These are phyloP conservation scores for Orussus abietinus DNA, from an alignment of 1,140 invertebrate genomes.

Conservation along the genomic window DNA sequence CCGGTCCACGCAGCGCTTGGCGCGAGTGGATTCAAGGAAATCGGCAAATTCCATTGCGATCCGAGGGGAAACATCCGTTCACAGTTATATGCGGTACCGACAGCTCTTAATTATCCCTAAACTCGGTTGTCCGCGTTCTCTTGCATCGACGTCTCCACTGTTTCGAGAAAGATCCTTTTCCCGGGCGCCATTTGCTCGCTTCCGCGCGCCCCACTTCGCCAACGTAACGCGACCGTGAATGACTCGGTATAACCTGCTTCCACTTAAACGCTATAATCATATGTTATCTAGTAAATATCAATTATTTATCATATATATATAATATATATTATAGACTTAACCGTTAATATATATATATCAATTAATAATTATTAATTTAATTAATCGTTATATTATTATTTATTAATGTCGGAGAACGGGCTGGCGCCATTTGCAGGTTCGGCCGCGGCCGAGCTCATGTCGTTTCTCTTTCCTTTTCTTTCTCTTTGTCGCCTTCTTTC, in stretches of 20 bases:
- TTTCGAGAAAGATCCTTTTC: no score
- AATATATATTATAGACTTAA: slow-evolving; percentile 42
- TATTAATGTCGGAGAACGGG: slow-evolving; percentile 51
- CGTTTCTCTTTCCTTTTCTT: slow-evolving; percentile 5
- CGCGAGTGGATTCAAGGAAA: no score
- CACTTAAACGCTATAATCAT: slow-evolving; percentile 41
- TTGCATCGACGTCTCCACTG: no score
- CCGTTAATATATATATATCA: slow-evolving; percentile 47
- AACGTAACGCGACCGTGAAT: no score
- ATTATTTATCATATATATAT: slow-evolving; percentile 44
- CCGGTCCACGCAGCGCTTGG: no score
- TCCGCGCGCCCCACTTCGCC: no score
- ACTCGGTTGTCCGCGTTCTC: no score
- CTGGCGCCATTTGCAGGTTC: slow-evolving; percentile 45
- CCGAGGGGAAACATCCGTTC: no score
- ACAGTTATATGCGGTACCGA: no score
- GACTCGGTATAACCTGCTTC: background rate
- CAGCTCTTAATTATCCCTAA: no score
- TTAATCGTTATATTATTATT: slow-evolving; percentile 48
- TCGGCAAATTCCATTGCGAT: no score
- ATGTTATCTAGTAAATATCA: slow-evolving; percentile 47
- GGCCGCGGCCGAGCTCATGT: slow-evolving; percentile 24
- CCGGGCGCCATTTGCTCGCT: no score
- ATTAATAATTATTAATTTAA: slow-evolving; percentile 47
- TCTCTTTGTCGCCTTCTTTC: slow-evolving; percentile 7